phyloP scores from a whole-genome alignment of 2,888 invertebrate genomes.

The Catocala sponsa region DNA sequence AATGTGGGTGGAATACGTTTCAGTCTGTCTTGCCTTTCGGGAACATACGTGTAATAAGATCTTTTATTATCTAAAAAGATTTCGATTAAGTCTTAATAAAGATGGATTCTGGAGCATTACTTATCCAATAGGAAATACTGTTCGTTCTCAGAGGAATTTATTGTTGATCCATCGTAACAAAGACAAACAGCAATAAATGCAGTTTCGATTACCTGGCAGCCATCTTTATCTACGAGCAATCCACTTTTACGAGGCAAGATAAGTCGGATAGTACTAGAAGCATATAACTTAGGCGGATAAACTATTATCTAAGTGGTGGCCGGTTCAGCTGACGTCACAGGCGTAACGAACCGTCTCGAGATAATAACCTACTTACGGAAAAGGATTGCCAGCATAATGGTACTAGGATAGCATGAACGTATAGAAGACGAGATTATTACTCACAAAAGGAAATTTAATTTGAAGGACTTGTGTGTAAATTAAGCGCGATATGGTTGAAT shows the following conservation, averaged over 20 bases:
- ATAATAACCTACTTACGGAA: slow-evolving; percentile 50
- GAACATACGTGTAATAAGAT: no score
- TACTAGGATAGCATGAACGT: slow-evolving; percentile 18
- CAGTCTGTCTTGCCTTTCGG: no score
- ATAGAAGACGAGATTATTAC: slow-evolving; percentile 15
- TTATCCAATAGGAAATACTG: not conserved
- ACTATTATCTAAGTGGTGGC: slow-evolving; percentile 39
- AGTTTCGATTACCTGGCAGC: slow-evolving; percentile 12
- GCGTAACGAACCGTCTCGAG: slow-evolving; percentile 43
- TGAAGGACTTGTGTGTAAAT: slow-evolving; percentile 1
- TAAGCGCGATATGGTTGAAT: no score
- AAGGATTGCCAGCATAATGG: slow-evolving; percentile 32
- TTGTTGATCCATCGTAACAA: not conserved
- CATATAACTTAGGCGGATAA: slow-evolving; percentile 35
- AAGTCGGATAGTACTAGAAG: slow-evolving; percentile 30
- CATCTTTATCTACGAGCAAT: slow-evolving; percentile 25
- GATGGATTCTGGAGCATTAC: not conserved
- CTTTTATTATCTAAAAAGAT: no score
- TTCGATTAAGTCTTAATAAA: not conserved
- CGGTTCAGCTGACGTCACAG: slow-evolving; percentile 44
- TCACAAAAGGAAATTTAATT: slow-evolving; percentile 15
- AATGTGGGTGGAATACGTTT: no score
- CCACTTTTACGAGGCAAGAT: slow-evolving; percentile 33
- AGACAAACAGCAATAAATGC: slow-evolving; percentile 7
- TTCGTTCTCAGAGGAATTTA: not conserved